Evolutionary conservation across 2,888 invertebrate genomes (phyloP), one percentile per base, ranked within the genome.

Genomic region (Steinernema hermaphroditum): DNA sequence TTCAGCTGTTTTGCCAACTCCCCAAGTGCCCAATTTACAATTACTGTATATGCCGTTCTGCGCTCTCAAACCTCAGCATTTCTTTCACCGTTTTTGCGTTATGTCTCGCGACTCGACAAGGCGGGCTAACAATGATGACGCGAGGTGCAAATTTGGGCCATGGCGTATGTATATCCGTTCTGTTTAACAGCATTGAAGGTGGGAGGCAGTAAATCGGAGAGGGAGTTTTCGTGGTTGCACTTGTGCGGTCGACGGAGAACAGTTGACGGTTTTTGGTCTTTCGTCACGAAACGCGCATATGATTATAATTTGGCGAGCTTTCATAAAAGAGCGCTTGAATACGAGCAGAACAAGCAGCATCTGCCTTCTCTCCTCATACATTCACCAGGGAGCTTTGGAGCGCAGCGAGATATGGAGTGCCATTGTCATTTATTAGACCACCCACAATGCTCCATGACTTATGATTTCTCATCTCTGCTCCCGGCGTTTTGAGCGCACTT

Each of bases 261-360:
- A 62, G 32, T 62, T 32, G 62, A 24, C 62, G 62, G 62, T 62
- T 62, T 62, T 62, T 29, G 62, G 62, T 62, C 62, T 62, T 62
- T 32, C 16, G 62, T n/a, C 62, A 62, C 62, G 12, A 16, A 16
- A 32, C 62, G 62, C 16, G 62, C 62, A 62, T 62, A 62, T 27
- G 29, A 62, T 62, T 62, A 62, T 29, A 32, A 29, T 62, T 62
- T 32, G 27, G 62, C 16, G 29, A 62, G 62, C 62, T 62, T 62
- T 62, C 62, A 62, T 62, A 62, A 32, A 62, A 62, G 62, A 27
- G 12, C 22, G 29, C 62, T 29, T 24, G 32, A 19, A 62, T 2
- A 14, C 22, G 12, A 12, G 24, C 32, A 4, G 29, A 62, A 32
- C 29, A 62, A 62, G 62, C 62, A 62, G 32, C 62, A 29, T 16